Evolutionary conservation across 2,888 invertebrate species (phyloP), one percentile per base, ranked within the genome.

Genomic region (Dascillus cervinus): DNA sequence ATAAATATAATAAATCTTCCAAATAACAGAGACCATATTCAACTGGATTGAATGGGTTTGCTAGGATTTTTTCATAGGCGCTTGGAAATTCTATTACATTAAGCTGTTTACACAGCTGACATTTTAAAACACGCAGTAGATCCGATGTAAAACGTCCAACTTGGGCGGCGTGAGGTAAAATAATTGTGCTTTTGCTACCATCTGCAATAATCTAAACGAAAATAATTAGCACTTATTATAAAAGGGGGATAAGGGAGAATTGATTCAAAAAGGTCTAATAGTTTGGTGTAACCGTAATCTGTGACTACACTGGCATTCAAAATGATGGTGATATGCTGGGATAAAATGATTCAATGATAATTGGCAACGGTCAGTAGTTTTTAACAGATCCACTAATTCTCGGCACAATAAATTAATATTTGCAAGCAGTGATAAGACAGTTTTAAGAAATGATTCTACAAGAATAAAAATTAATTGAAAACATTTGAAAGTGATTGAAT

Each of bases 271-370:
- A 96, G 70, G 63, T 95, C 94, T 11, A 90, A 82, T 2, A 96
- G 69, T 62, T 90, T 90, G 0, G 88, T 89, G 56, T 87, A 94
- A n/a, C 96, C 96, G 59, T 94, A 96, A 67, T 94, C 91, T 4
- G 94, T 89, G 1, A 96, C 92, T 78, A 60, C 94, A 94, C 62
- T 96, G 95, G 15, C 90, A 76, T 0, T 94, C 92, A 62, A 94
- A 96, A 64, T 94, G 94, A 64, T 92, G 92, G 60, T 96, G 95
- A 67, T 95, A 96, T 1, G 90, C 84, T 2, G 95, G 95, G 51
- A 95, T 92, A 45, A 95, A 86, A 53, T 89, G 86, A 62, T 70
- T 78, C 59, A 87, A 82, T 3, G 82, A 77, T 65, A 96, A 77
- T 33, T 84, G 82, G 53, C 89, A 86, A 43, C 81, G 77, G 0